These are phyloP conservation scores for Lordiphosa stackelbergi DNA, from an alignment of 1,140 invertebrate species.

Conservation along the genomic window DNA sequence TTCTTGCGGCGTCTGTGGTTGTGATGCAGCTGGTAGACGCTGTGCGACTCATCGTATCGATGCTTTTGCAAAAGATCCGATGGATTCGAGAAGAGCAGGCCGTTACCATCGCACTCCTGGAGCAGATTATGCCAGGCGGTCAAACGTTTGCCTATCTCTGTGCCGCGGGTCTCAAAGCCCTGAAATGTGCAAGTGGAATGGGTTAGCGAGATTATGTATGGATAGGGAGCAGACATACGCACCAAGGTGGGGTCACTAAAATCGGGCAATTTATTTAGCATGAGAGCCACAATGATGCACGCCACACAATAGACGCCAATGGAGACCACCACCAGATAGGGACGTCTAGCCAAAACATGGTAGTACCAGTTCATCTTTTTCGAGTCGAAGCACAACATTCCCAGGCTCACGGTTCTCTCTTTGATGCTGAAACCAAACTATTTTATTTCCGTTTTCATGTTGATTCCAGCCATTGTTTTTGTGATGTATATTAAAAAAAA, in stretches of 20 bases:
- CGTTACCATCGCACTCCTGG: conserved; percentile 84
- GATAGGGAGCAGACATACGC: conserved; percentile 48
- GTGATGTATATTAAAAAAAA: too few relatives aligned
- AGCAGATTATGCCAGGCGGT: conserved; percentile 91
- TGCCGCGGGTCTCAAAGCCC: conserved; percentile 94
- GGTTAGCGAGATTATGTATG: conserved; percentile 38
- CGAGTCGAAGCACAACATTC: conserved; percentile 64
- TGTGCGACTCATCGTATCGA: conserved; percentile 49
- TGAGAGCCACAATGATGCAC: conserved; percentile 85
- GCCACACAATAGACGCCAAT: conserved; percentile 83
- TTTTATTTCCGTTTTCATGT: conserved; percentile 19
- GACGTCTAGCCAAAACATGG: conserved; percentile 85
- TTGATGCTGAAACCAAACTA: conserved; percentile 8
- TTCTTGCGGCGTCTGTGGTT: conserved; percentile 71
- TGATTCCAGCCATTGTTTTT: not conserved
- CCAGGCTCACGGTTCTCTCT: not conserved
- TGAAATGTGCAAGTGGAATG: conserved; percentile 21
- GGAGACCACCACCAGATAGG: conserved; percentile 83
- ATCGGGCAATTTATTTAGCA: conserved; percentile 83
- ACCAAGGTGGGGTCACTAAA: conserved; percentile 88
- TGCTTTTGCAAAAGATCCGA: conserved; percentile 77
- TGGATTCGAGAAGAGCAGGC: conserved; percentile 85
- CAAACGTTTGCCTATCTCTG: conserved; percentile 85
- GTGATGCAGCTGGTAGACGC: conserved; percentile 34
- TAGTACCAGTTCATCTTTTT: conserved; percentile 79